Evolutionary conservation across 2,888 invertebrate species (phyloP), one percentile per base, ranked within the genome.

Genomic region (Sesamia inferens): DNA sequence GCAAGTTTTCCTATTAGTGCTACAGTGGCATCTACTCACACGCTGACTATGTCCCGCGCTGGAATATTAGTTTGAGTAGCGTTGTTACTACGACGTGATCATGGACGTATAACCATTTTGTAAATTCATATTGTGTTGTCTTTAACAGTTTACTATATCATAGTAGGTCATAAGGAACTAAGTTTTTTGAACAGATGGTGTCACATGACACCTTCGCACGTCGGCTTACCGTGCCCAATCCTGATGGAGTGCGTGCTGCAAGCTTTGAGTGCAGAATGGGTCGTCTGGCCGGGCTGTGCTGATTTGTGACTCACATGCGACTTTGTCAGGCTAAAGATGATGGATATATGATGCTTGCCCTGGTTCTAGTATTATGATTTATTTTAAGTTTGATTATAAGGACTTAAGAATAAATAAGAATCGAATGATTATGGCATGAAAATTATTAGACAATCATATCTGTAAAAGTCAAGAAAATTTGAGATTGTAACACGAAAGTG

Each of bases 1-100:
- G 71, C 82, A 79, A 79, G 19, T 79, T 79, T 71, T 31, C 57
- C 78, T 82, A 77, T 82, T 70, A 82, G 71, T 16, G 78, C 55
- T n/a, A 47, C 2, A 61, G 80, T 51, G 57, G 75, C 55, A 48
- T 24, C 19, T 77, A 48, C 42, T 22, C 62, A 22, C 44, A 13
- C n/a, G 57, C 61, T 54, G n/a, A 44, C 42, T 61, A 44, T 68
- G 48, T 22, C 59, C 24, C 39, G 16, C 42, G 55, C 81, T 68
- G 11, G 58, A 59, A 69, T 58, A 65, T 78, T 62, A 65, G 47
- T 68, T 65, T 47, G 61, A 69, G 47, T 47, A 66, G 14, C 63
- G 14, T 19, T 22, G 47, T 58, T 44, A 44, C 6, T 19, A 55
- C 10, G 16, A 55, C 24, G 44, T 47, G 24, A 8, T 31, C 22